A percentile compares a stretch with the other conserved stretches of the same genome.
phyloP scores from a whole-genome alignment of 64 coral and sea anemone species.

The Orbicella faveolata region DNA sequence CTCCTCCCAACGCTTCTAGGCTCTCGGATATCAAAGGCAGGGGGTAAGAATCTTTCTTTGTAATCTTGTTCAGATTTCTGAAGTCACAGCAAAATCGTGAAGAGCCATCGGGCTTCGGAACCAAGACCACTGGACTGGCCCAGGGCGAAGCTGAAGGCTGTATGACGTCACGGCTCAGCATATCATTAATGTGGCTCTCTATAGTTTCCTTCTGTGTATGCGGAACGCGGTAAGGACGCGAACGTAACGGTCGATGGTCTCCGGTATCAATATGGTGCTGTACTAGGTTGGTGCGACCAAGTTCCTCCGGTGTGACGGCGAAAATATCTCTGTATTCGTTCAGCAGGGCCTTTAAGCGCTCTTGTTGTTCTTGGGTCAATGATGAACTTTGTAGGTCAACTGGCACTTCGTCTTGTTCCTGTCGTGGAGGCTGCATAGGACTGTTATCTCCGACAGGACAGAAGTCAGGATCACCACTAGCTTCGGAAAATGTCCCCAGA shows the following conservation, averaged over 20 bases:
- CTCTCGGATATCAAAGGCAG: conserved; percentile 39
- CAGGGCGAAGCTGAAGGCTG: neutral
- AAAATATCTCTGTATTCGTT: conserved; percentile 33
- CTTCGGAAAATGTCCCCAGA: conserved; percentile 2
- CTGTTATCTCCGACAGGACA: too few species aligned
- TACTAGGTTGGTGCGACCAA: conserved; percentile 31
- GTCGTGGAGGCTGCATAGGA: neutral
- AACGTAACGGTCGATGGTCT: neutral
- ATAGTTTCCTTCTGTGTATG: conserved; percentile 22
- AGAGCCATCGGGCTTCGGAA: conserved; percentile 46
- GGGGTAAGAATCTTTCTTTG: conserved; percentile 39
- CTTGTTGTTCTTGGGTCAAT: conserved; percentile 7
- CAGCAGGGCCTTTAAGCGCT: neutral
- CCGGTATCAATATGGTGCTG: conserved; percentile 50
- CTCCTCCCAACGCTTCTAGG: too few species aligned
- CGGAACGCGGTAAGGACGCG: conserved; percentile 23
- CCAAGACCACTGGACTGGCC: conserved; percentile 38
- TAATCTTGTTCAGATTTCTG: neutral
- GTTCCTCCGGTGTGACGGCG: neutral
- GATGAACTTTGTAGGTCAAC: neutral
- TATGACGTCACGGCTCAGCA: conserved; percentile 4
- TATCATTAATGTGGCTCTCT: conserved; percentile 3
- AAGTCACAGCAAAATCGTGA: conserved; percentile 40
- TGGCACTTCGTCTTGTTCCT: neutral
- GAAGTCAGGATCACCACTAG: neutral